Evolutionary conservation across 2,113 vertebrate genomes (phyloP).

Genomic region (Rattus rattus): DNA sequence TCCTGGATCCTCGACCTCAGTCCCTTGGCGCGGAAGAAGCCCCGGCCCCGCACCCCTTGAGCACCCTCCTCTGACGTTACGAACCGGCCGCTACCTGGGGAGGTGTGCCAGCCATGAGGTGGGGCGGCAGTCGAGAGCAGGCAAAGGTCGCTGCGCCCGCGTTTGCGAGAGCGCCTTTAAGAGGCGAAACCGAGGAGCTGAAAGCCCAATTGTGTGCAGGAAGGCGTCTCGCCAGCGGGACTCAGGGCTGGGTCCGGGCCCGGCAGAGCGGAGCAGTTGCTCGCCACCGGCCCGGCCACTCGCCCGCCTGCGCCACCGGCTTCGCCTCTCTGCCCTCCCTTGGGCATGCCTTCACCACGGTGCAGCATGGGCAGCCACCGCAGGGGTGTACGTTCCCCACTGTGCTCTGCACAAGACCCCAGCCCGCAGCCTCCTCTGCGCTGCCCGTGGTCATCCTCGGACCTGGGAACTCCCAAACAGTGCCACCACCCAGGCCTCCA

Average conservation of each 20-base stretch:
- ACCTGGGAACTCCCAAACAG: neutral
- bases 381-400: constrained; percentile 80
- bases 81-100: neutral
- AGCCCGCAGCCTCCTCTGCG: constrained; percentile 38
- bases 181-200: constrained; percentile 77
- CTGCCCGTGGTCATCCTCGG: neutral
- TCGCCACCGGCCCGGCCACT: neutral
- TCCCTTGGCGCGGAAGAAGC: neutral
- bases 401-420: neutral
- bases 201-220: constrained; percentile 15
- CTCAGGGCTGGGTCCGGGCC: neutral
- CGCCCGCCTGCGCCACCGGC: neutral
- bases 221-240: neutral
- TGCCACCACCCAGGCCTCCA: neutral
- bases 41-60: neutral
- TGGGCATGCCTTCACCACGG: constrained; percentile 85
- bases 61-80: neutral
- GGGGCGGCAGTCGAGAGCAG: constrained; percentile 67
- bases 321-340: constrained; percentile 53
- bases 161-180: constrained; percentile 75
- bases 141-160: constrained; percentile 70
- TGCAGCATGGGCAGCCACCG: constrained; percentile 78
- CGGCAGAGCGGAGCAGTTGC: neutral
- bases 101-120: constrained; percentile 31
- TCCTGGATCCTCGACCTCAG: neutral